A percentile compares a stretch with the other conserved stretches of the same genome.
phyloP scores from a whole-genome alignment of 2,113 vertebrate species.

The Macheiramphus alcinus region DNA sequence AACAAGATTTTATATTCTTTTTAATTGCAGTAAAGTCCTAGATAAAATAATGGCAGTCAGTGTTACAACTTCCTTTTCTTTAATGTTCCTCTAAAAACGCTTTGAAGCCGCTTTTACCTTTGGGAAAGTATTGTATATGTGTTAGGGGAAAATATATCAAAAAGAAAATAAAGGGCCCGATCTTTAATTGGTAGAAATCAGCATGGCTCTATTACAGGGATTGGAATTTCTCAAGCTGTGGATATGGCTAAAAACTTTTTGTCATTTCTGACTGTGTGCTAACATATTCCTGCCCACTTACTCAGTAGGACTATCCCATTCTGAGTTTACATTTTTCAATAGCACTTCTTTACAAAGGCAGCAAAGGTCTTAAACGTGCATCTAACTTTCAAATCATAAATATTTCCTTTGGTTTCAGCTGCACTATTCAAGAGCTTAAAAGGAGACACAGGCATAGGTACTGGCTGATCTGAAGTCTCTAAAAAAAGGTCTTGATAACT shows the following conservation, averaged over 20 bases:
- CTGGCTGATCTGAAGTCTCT: background rate
- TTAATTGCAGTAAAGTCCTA: conserved; percentile 52
- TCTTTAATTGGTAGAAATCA: conserved; percentile 51
- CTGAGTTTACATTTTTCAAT: background rate
- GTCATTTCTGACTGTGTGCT: background rate
- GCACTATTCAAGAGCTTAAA: background rate
- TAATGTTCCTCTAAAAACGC: conserved; percentile 40
- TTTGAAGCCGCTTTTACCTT: conserved; percentile 65
- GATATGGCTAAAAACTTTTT: background rate
- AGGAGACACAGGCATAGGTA: background rate
- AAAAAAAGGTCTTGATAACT: background rate
- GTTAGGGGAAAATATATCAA: conserved; percentile 40
- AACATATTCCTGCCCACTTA: background rate
- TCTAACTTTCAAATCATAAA: background rate
- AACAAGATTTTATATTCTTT: conserved; percentile 50
- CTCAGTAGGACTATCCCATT: background rate
- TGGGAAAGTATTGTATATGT: conserved; percentile 41
- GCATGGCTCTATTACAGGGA: background rate
- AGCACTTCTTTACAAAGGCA: background rate
- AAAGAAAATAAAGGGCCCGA: conserved; percentile 30
- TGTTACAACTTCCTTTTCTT: conserved; percentile 68
- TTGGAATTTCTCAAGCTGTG: conserved; percentile 5
- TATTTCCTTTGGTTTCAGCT: background rate
- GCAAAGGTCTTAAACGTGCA: background rate
- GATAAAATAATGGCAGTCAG: conserved; percentile 58